Conservation (phyloP, 2,888 invertebrate genomes). For the Suillia variegata region DNA sequence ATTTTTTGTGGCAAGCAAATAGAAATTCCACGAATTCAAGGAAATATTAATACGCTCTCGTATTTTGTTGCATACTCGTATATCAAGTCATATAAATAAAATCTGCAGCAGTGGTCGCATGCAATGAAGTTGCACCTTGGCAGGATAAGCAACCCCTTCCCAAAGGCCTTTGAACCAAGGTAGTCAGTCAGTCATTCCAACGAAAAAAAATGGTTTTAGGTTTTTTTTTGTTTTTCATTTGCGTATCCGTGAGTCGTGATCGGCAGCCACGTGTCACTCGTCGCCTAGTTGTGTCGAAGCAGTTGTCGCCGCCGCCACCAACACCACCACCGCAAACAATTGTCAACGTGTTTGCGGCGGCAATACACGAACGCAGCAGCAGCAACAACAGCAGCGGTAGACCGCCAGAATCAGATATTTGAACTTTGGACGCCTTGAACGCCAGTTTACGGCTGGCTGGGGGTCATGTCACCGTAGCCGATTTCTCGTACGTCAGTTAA, state of each 20-base stretch:
- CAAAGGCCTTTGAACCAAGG: no score
- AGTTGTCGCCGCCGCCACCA: slow-evolving; percentile 28
- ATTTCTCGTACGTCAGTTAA: not conserved
- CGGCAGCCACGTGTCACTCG: slow-evolving; percentile 30
- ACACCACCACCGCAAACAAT: slow-evolving; percentile 21
- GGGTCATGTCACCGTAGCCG: not conserved
- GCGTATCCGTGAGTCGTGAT: slow-evolving; percentile 22
- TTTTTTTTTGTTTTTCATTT: no score
- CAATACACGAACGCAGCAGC: not conserved
- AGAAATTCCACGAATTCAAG: no score
- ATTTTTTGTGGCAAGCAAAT: no score
- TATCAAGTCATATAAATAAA: no score
- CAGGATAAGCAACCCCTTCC: not conserved
- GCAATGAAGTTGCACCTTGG: no score
- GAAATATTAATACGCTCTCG: no score
- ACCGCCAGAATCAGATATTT: not conserved
- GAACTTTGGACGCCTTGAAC: not conserved
- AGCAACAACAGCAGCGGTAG: not conserved
- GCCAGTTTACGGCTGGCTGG: not conserved
- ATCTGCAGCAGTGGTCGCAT: no score
- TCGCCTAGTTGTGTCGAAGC: slow-evolving; percentile 23
- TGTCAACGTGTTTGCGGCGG: no score
- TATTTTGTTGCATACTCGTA: no score
- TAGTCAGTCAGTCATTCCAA: no score
- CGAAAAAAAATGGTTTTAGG: not conserved